A percentile compares a stretch with the other conserved stretches of the same genome.
phyloP scores from a whole-genome alignment of 2,888 invertebrate species.

The Clunio marinus region DNA sequence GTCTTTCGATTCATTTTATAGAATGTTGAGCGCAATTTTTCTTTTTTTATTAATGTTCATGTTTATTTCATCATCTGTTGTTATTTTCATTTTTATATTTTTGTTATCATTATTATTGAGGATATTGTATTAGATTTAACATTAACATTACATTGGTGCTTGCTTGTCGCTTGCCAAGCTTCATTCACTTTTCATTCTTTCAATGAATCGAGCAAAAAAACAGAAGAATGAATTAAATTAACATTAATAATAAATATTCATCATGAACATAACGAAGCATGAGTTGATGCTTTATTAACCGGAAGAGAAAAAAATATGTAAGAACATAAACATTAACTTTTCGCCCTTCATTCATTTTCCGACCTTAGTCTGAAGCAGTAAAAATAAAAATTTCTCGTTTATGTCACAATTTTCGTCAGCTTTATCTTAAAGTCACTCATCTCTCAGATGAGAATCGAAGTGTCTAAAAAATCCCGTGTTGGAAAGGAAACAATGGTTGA shows the following conservation, averaged over 20 bases:
- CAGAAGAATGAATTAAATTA: not conserved
- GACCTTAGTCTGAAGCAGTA: no score
- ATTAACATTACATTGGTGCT: not conserved
- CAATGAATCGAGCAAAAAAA: not conserved
- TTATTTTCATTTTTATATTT: not conserved
- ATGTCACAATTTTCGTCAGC: no score
- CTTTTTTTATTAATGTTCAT: constrained; percentile 19
- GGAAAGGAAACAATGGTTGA: no score
- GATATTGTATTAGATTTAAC: constrained; percentile 18
- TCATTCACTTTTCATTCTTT: not conserved
- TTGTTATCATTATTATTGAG: constrained; percentile 7
- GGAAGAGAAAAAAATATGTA: not conserved
- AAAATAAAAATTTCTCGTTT: constrained; percentile 1
- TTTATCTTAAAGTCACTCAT: no score
- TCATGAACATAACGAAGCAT: not conserved
- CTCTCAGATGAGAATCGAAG: no score
- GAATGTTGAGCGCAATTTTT: constrained; percentile 17
- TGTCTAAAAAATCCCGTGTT: no score
- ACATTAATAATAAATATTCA: constrained; percentile 3
- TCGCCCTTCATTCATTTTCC: constrained; percentile 4
- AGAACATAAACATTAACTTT: not conserved
- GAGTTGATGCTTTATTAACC: not conserved
- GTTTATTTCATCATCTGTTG: constrained; percentile 5
- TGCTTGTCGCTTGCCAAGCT: constrained; percentile 1
- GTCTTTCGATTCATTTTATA: constrained; percentile 17